Base-by-base conservation (phyloP, 2,113 vertebrate species). In the Chitala chitala region DNA sequence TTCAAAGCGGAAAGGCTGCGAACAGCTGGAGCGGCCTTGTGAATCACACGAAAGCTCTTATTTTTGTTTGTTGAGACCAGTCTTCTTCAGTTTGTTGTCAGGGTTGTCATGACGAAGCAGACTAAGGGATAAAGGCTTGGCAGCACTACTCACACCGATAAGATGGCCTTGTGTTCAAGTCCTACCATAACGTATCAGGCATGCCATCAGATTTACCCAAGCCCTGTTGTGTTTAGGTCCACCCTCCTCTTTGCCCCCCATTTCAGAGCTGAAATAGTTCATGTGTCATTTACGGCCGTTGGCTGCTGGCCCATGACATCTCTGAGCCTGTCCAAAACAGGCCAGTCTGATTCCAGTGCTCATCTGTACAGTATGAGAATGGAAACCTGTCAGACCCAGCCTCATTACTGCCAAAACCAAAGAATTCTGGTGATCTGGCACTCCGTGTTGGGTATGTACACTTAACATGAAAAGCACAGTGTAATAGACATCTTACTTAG, bases 1-100 rank as follows among this genome's bases (percentile, higher is more conserved):
- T n/a, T n/a, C n/a, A n/a, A n/a, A n/a, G n/a, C n/a, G n/a, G n/a
- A n/a, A n/a, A n/a, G n/a, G n/a, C n/a, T n/a, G n/a, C n/a, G n/a
- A n/a, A n/a, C n/a, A n/a, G n/a, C n/a, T n/a, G n/a, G n/a, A n/a
- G n/a, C n/a, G 56, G 61, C 72, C 72, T 78, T 53, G 55, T 31
- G 72, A 69, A 74, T 75, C 75, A 69, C 17, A 55, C 38, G 69
- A 53, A 71, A 51, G 55, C 69, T 36, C 20, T 42, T 36, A 26
- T 29, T 68, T 15, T 44, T 24, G 42, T 46, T 15, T 63, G 33
- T 38, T 20, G 4, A 48, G 64, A 68, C 42, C 12, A 17, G 40
- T 26, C 64, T 68, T 40, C 36, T 68, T 68, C 42, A 46, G 33
- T 71, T 70, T 70, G 44, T 53, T 71, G 54, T n/a, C 31, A 36